Base-by-base conservation (phyloP, 2,888 invertebrate genomes). In the Palloptera scutellata region DNA sequence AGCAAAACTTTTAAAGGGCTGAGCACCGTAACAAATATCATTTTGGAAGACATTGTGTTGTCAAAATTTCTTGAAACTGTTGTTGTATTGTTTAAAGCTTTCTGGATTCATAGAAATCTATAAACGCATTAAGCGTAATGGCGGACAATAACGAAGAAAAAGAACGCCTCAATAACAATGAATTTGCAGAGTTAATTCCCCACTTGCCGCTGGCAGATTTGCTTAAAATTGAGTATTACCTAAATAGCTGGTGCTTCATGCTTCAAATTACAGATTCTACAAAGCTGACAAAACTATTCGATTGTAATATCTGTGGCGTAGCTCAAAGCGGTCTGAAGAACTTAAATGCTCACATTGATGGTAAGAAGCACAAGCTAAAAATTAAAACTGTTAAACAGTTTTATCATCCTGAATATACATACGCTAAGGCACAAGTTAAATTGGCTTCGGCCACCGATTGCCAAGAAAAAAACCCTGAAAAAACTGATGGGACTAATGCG, bases 291-390 rank as follows among this genome's bases (percentile, higher is more conserved):
- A 68, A 68, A 45, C 55, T 60, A 30, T 78, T 76, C 62, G 58
- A 67, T 9, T 82, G 82, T 57, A 75, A 74, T 48, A 64, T 80
- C 15, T 82, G 83, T 71, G 60, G 70, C 0, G 74, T 81, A 4
- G 63, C 69, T 9, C 77, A 79, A 53, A 76, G 70, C 60, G 79
- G 78, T 41, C 72, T 74, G 1, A 81, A 77, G 45, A 80, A 77
- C 69, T 72, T 83, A 17, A 57, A 71, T 41, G 73, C 75, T 15
- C 83, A 83, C 72, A 64, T 84, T 8, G 66, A 67, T 64, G 82
- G 83, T 0, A 83, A 77, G 52, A 81, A 78, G 63, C 84, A 84
- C 72, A 71, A 72, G 43, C 3, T 63, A 4, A 75, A 74, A 64
- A 73, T 81, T 72, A 66, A 69, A n/a, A 42, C 43, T 5, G 75